Percentiles rank a stretch among this genome's conserved stretches.
phyloP scores from a whole-genome alignment of 2,888 invertebrate genomes.

The Taenaris catops region DNA sequence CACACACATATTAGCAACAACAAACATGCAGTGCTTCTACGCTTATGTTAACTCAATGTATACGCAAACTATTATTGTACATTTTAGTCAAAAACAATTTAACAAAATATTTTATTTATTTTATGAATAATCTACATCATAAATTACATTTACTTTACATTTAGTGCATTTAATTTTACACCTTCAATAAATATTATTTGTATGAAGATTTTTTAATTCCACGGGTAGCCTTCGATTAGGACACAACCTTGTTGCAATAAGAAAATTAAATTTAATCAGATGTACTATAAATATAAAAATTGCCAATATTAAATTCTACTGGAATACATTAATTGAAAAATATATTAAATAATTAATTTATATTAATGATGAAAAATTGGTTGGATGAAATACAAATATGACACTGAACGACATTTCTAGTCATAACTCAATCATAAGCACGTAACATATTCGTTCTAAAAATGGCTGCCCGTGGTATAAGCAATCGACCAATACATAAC shows the following conservation, averaged over 20 bases:
- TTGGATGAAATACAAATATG: too few relatives aligned
- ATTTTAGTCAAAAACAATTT: constrained; percentile 14
- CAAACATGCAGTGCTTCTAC: constrained; percentile 33
- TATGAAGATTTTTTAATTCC: constrained; percentile 10
- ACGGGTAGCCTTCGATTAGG: constrained; percentile 36
- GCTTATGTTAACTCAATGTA: constrained; percentile 2
- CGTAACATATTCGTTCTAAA: not conserved
- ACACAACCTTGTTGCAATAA: constrained; percentile 37
- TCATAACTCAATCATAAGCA: too few relatives aligned
- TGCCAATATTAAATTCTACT: too few relatives aligned
- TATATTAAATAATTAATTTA: too few relatives aligned
- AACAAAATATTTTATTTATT: constrained; percentile 25
- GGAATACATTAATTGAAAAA: too few relatives aligned
- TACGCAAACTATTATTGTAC: constrained; percentile 7
- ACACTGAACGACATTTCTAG: too few relatives aligned
- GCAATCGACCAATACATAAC: constrained; percentile 12
- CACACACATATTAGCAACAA: constrained; percentile 49
- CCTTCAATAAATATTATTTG: constrained; percentile 11
- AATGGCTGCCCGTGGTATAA: constrained; percentile 15
- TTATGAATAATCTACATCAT: constrained; percentile 9
- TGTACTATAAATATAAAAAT: too few relatives aligned
- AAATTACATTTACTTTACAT: constrained; percentile 4
- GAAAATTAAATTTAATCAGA: too few relatives aligned
- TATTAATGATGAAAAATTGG: too few relatives aligned
- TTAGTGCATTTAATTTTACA: constrained; percentile 13